A percentile compares a stretch with the other conserved stretches of the same genome.
Conservation (phyloP, 1,140 invertebrate species). For the Teleogryllus occipitalis region DNA sequence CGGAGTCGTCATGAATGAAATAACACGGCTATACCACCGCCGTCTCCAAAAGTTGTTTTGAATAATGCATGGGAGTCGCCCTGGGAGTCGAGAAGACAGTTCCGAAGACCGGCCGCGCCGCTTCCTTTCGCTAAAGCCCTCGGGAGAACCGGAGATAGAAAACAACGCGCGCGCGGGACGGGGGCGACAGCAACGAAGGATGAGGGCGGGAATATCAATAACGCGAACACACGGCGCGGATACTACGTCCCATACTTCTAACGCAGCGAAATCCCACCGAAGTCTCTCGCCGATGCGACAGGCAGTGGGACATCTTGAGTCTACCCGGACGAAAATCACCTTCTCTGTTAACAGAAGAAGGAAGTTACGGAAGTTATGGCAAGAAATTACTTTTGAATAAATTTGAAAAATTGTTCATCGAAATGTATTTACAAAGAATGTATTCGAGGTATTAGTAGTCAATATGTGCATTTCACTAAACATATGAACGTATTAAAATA, state of each 20-base stretch:
- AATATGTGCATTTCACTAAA: too few relatives aligned
- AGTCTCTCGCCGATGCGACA: too few relatives aligned
- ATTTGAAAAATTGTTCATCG: too few relatives aligned
- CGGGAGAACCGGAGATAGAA: not conserved
- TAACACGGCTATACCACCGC: not conserved
- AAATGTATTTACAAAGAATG: too few relatives aligned
- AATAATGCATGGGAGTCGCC: not conserved
- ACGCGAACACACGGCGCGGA: not conserved
- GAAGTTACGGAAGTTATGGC: too few relatives aligned
- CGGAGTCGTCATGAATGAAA: not conserved
- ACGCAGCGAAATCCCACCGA: too few relatives aligned
- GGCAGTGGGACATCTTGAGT: too few relatives aligned
- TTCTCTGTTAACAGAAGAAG: too few relatives aligned
- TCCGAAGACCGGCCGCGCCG: not conserved
- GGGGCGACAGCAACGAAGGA: not conserved
- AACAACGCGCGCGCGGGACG: not conserved
- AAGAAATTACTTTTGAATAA: too few relatives aligned
- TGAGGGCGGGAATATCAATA: not conserved
- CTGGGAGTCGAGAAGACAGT: not conserved
- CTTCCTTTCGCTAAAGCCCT: not conserved
- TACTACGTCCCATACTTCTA: not conserved
- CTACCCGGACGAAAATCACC: too few relatives aligned
- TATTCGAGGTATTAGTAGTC: too few relatives aligned
- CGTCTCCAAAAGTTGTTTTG: not conserved
- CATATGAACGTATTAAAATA: too few relatives aligned